Evolutionary conservation across 2,797 vertebrate species (phyloP).

Genomic region (Iguana delicatissima): DNA sequence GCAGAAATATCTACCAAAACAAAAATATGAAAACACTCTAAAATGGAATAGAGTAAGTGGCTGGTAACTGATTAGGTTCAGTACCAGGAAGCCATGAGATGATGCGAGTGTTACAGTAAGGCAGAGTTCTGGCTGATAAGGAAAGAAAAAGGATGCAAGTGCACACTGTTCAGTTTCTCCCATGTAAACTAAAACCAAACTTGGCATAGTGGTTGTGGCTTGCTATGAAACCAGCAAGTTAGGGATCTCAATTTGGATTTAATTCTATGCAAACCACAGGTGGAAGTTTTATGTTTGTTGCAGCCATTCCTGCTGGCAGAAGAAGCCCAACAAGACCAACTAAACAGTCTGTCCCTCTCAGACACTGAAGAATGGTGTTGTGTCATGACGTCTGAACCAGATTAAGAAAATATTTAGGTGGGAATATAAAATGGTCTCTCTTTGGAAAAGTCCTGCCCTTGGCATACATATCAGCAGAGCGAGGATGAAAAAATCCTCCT

Average conservation of each 20-base stretch:
- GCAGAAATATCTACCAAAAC: no score
- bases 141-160: no score
- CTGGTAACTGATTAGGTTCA: no score
- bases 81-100: no score
- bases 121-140: no score
- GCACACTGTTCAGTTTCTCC: not conserved
- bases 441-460: not conserved
- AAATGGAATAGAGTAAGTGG: no score
- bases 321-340: not conserved
- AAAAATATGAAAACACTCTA: no score
- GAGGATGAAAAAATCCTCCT: not conserved
- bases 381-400: no score
- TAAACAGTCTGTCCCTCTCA: no score
- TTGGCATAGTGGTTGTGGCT: not conserved
- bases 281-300: not conserved
- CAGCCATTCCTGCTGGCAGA: not conserved
- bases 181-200: not conserved
- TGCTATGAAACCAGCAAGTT: not conserved
- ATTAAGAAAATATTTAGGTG: not conserved
- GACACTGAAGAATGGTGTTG: no score
- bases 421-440: not conserved
- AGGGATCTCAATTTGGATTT: not conserved
- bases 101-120: no score
- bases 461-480: not conserved
- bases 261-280: not conserved